Evolutionary conservation across 1,140 invertebrate genomes (phyloP).

Genomic region (Drosophila paulistorum): DNA sequence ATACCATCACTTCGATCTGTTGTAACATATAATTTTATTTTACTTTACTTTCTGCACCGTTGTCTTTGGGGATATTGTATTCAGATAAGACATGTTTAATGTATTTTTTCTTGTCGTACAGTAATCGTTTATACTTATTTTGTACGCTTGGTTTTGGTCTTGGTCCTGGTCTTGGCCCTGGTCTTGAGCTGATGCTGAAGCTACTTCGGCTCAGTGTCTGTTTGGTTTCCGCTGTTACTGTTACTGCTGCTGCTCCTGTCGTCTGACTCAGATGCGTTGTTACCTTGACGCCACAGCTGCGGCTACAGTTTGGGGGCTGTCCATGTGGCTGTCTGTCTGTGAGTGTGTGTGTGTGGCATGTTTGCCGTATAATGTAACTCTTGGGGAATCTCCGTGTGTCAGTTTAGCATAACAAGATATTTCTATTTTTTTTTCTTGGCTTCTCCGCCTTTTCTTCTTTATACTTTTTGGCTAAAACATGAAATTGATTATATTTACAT

Average conservation of each 20-base stretch:
- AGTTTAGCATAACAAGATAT: constrained; percentile 82
- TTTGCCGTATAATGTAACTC: constrained; percentile 73
- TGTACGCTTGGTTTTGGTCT: constrained; percentile 49
- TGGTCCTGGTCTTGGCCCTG: constrained; percentile 12
- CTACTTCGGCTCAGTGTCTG: constrained; percentile 59
- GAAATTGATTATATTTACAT: constrained; percentile 82
- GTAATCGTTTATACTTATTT: constrained; percentile 75
- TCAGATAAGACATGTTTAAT: constrained; percentile 82
- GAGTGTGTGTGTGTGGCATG: constrained; percentile 31
- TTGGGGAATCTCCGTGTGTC: constrained; percentile 80
- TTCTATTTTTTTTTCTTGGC: constrained; percentile 47
- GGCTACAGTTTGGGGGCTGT: constrained; percentile 32
- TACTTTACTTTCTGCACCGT: constrained; percentile 79
- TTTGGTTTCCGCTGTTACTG: constrained; percentile 53
- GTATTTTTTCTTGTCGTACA: constrained; percentile 81
- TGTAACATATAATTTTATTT: constrained; percentile 76
- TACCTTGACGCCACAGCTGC: constrained; percentile 60
- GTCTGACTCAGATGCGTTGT: constrained; percentile 60
- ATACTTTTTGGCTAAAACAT: constrained; percentile 74
- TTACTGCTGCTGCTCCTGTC: constrained; percentile 38
- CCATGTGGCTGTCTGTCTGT: constrained; percentile 2
- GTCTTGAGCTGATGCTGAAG: constrained; percentile 23
- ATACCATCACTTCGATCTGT: constrained; percentile 58
- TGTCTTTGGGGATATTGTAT: constrained; percentile 82
- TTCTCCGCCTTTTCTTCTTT: constrained; percentile 28